phyloP scores from a whole-genome alignment of 1,140 invertebrate species.

The Epicauta chinensis region DNA sequence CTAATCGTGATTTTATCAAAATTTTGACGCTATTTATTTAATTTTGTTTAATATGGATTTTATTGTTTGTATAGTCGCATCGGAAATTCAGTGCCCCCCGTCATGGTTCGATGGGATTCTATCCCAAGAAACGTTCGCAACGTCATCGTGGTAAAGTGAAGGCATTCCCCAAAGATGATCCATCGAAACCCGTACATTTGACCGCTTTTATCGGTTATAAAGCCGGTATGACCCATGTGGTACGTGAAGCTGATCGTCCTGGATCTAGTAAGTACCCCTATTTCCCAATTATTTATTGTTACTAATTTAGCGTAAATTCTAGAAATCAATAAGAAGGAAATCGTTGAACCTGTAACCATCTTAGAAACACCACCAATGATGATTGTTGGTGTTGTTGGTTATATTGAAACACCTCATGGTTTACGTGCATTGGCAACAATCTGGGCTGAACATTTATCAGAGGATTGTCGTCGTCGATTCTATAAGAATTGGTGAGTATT shows the following conservation, averaged over 20 bases:
- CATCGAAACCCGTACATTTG: conserved; percentile 92
- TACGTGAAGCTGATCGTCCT: conserved; percentile 97
- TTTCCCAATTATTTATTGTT: background rate
- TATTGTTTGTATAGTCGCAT: conserved; percentile 79
- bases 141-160: conserved; percentile 98
- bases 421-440: conserved; percentile 90
- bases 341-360: conserved; percentile 98
- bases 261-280: conserved; percentile 84
- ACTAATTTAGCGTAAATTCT: conserved; percentile 10
- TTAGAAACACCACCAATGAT: conserved; percentile 98
- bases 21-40: background rate
- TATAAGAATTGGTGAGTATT: conserved; percentile 97
- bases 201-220: conserved; percentile 98
- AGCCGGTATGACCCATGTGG: conserved; percentile 99
- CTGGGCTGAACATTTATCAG: conserved; percentile 97
- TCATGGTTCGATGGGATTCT: conserved; percentile 99
- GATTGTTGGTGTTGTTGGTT: conserved; percentile 94
- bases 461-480: conserved; percentile 96
- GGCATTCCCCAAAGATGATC: conserved; percentile 99
- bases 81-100: conserved; percentile 99
- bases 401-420: conserved; percentile 98
- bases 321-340: conserved; percentile 99
- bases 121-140: conserved; percentile 94
- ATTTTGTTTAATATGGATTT: background rate
- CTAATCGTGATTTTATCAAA: conserved; percentile 12